Percentiles rank a stretch among this genome's conserved stretches.
Evolutionary conservation across 2,113 vertebrate genomes (phyloP).

Genomic region (Trinectes maculatus): DNA sequence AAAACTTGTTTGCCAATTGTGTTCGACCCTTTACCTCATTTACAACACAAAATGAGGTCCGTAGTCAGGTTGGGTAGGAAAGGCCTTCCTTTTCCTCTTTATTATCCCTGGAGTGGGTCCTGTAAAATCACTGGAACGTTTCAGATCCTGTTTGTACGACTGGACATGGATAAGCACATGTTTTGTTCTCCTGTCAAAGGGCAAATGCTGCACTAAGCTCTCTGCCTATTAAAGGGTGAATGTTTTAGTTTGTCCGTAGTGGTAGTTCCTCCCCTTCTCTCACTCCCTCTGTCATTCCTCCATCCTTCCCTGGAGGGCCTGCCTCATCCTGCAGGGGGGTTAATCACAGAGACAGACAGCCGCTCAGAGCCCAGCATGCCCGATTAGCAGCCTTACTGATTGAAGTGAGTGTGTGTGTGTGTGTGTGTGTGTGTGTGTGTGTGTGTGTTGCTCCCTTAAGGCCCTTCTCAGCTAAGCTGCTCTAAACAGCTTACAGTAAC

Average conservation of each 20-base stretch:
- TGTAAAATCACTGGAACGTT: conserved; percentile 25
- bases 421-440: conserved; percentile 36
- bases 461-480: conserved; percentile 63
- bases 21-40: conserved; percentile 29
- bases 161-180: not conserved
- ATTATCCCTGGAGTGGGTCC: not conserved
- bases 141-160: not conserved
- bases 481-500: conserved; percentile 75
- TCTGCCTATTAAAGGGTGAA: not conserved
- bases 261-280: conserved; percentile 16
- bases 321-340: conserved; percentile 39
- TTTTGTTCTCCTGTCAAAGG: too few relatives aligned
- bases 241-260: conserved; percentile 26
- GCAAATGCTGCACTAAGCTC: too few relatives aligned
- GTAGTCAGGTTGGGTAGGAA: not conserved
- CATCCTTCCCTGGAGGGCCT: conserved; percentile 4
- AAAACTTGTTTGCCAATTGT: conserved; percentile 3
- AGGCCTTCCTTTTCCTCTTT: not conserved
- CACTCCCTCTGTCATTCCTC: conserved; percentile 8
- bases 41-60: conserved; percentile 14
- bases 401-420: conserved; percentile 37
- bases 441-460: conserved; percentile 53
- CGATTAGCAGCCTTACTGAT: conserved; percentile 68
- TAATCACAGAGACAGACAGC: conserved; percentile 73
- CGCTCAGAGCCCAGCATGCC: conserved; percentile 59